Evolutionary conservation across 2,113 vertebrate genomes (phyloP).

Genomic region (Ardeotis arabs): DNA sequence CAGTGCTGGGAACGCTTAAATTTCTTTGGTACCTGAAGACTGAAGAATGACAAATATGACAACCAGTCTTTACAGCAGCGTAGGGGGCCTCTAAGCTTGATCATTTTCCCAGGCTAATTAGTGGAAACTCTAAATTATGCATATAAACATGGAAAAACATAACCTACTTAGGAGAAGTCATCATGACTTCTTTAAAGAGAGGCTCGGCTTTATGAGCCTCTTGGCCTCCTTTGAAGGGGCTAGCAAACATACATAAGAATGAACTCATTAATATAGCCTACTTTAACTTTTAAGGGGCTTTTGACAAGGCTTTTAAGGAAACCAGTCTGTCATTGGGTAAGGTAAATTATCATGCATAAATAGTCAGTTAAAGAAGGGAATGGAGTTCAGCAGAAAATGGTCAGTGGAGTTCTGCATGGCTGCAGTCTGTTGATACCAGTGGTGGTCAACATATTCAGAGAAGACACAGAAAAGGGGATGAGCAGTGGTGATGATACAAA

Average conservation of each 20-base stretch:
- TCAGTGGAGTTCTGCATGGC: not conserved
- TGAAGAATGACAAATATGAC: not conserved
- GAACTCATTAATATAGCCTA: not conserved
- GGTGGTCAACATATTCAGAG: not conserved
- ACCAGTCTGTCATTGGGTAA: not conserved
- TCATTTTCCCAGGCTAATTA: not conserved
- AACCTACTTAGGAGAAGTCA: not conserved
- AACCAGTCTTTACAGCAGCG: not conserved
- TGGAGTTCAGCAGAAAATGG: not conserved
- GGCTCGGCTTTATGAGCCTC: not conserved
- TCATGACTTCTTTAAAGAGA: not conserved
- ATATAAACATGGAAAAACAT: not conserved
- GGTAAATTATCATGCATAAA: not conserved
- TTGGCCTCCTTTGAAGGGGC: not conserved
- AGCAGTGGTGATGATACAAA: rapidly evolving
- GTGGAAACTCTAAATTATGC: not conserved
- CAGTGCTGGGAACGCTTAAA: not conserved
- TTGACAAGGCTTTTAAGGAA: not conserved
- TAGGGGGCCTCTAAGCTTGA: not conserved
- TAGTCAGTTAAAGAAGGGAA: not conserved
- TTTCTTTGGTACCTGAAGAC: not conserved
- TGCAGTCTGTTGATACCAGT: not conserved
- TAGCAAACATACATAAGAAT: not conserved
- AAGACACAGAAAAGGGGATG: not conserved
- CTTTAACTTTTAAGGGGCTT: not conserved